These are phyloP conservation scores for Menidia beryllina DNA, from an alignment of 2,113 vertebrate species.

Conservation along the genomic window DNA sequence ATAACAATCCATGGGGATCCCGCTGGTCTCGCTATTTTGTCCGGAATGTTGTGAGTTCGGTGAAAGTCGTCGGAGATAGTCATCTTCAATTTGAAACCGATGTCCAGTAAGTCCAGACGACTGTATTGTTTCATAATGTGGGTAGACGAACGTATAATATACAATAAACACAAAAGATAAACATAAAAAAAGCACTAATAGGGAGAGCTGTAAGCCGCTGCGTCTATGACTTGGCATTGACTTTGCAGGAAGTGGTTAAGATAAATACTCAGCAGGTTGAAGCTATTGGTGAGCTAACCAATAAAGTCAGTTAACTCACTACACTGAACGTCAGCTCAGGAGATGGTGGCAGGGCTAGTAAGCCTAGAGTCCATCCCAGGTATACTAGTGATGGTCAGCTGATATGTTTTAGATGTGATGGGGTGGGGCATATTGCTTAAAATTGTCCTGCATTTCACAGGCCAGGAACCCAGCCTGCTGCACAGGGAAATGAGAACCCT, in stretches of 20 bases:
- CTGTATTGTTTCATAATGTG: no score
- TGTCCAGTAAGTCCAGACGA: no score
- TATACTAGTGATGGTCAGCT: neutral
- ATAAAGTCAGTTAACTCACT: neutral
- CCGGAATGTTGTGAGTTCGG: no score
- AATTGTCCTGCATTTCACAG: neutral
- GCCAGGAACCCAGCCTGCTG: neutral
- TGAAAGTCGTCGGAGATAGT: no score
- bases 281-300: neutral
- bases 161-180: no score
- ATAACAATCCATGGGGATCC: no score
- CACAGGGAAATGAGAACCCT: neutral
- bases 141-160: no score
- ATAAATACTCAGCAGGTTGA: neutral
- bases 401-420: slow-evolving; percentile 2
- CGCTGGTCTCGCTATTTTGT: no score
- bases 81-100: no score
- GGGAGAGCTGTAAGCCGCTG: no score
- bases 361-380: neutral
- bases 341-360: neutral
- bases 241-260: neutral
- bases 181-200: no score
- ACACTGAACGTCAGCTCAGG: neutral
- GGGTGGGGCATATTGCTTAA: neutral
- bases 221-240: neutral